A percentile compares a stretch with the other conserved stretches of the same genome.
These are phyloP conservation scores for Phalacrocorax brasilianus DNA, from an alignment of 2,113 vertebrate genomes.

Conservation along the genomic window DNA sequence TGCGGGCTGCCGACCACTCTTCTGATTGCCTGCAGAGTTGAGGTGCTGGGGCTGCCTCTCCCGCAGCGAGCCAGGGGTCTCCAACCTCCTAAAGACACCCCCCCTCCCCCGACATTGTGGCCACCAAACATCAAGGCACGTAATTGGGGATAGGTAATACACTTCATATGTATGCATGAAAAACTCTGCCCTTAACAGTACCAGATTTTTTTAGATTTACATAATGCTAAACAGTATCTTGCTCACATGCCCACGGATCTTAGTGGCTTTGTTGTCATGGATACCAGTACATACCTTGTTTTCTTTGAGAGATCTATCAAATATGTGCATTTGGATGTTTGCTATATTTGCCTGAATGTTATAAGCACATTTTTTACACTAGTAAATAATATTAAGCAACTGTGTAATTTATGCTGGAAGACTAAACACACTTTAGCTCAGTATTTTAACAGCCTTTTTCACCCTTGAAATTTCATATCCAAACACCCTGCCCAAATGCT, in stretches of 20 bases:
- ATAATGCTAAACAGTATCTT: conserved; percentile 48
- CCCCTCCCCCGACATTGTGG: neutral
- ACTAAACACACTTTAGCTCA: conserved; percentile 26
- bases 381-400: conserved; percentile 70
- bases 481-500: neutral
- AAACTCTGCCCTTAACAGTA: neutral
- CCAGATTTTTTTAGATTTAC: neutral
- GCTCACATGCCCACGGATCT: conserved; percentile 31
- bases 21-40: neutral
- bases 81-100: neutral
- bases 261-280: conserved; percentile 73
- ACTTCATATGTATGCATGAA: neutral
- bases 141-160: neutral
- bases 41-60: neutral
- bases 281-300: conserved; percentile 69
- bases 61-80: accelerated
- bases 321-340: conserved; percentile 50
- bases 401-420: conserved; percentile 53
- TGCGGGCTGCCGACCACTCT: accelerated
- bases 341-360: conserved; percentile 8
- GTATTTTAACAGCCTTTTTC: conserved; percentile 41
- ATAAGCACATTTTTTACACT: conserved; percentile 43
- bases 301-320: conserved; percentile 50
- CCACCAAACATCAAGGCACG: neutral
- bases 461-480: neutral